Evolutionary conservation across 2,113 vertebrate genomes (phyloP), one percentile per base, ranked within the genome.

Genomic region (Planiliza haematocheilus): DNA sequence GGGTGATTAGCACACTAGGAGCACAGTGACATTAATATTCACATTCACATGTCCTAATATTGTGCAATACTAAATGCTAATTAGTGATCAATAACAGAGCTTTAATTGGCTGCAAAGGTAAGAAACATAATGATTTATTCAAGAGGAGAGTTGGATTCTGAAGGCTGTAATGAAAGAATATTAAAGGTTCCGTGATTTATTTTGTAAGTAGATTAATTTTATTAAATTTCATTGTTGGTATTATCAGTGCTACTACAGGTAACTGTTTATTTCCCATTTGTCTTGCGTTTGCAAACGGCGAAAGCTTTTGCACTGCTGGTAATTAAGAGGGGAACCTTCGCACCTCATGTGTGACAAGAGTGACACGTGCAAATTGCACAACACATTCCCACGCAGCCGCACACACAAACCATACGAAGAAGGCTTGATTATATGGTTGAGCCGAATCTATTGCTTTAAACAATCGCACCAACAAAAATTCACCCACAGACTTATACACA

Each of bases 371-470:
- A 72, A 38, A 57, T 43, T 36, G 8, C 17, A 8, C 7, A 66
- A 66, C 45, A 42, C 48, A 49, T 68, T 50, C 34, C 61, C 63
- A 61, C 34, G n/a, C n/a, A n/a, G n/a, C n/a, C n/a, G 7, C 39
- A 7, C 43, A 10, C 42, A 56, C 60, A 16, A 30, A 38, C n/a
- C 39, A 49, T 42, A 55, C 1, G 2, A 46, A 56, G 21, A 30
- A 38, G 50, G n/a, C 48, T 74, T 30, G 30, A 63, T 69, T 55
- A 21, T 20, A n/a, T 11, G 7, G 34, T n/a, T n/a, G n/a, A 48
- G 53, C 7, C 63, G 24, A 65, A 67, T 80, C 50, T 56, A 69
- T 58, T 72, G 43, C 51, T 43, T 56, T 69, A 45, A 21, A 57
- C 41, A 34, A 20, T 30, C 8, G 6, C 39, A 38, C 34, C 16